Base-by-base conservation (phyloP, 2,888 invertebrate species). In the Yponomeuta sedellus region DNA sequence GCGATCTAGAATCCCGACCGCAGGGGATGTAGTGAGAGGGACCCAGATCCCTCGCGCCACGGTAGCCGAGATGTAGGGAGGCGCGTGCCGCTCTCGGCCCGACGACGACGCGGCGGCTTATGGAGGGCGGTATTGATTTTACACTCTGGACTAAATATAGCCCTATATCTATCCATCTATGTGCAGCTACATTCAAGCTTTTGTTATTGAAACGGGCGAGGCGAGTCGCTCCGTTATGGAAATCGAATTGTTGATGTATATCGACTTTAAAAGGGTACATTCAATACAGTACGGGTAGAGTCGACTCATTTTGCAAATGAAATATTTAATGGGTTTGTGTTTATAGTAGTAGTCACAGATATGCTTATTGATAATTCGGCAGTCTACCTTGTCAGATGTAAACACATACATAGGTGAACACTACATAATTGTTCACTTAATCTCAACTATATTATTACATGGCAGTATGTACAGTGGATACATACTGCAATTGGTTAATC, bases 91-190 rank as follows among this genome's bases (percentile, higher is more conserved):
- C 70, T 70, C 70, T 69, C 62, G 28, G 34, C 63, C 62, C 63
- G 63, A 63, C 63, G 63, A 63, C 63, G 40, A 56, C 25, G 25
- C 72, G 73, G 70, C 73, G 68, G 70, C 72, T 75, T 73, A 72
- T 73, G 73, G 74, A 76, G 76, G 76, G 73, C 73, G 72, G 73
- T 77, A 77, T 77, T 77, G 77, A 77, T 77, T 77, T 77, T 75
- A 74, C 73, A 73, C 71, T 72, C 69, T 67, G 68, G 68, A 73
- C 76, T 77, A 75, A 75, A 77, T 76, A 75, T 77, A 77, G 73
- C 69, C 67, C 67, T 68, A 12, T 16, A 66, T 69, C 69, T 68
- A 70, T 69, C 70, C 61, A 25, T 52, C 65, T 62, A 52, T 44
- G 40, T 66, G 11, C 16, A 12, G 19, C 25, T 61, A 58, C 19